Conservation (phyloP, 2,113 vertebrate genomes). For the Arizona elegans region DNA sequence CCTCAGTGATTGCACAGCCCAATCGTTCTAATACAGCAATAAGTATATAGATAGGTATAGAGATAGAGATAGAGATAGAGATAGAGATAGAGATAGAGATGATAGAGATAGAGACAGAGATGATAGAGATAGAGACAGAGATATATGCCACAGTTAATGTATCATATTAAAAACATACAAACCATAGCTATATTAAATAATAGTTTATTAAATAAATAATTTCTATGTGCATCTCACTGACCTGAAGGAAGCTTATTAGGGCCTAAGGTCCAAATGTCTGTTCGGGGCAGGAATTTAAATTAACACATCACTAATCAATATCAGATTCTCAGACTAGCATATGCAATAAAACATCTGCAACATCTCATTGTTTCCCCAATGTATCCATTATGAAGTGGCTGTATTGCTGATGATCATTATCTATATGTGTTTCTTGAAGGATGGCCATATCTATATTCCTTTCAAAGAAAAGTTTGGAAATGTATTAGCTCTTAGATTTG, state of each 20-base stretch:
- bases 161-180: constrained; percentile 25
- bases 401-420: too few species aligned
- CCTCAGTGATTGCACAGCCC: too few species aligned
- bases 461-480: too few species aligned
- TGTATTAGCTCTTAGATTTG: too few species aligned
- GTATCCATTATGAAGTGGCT: not conserved
- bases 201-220: not conserved
- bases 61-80: too few species aligned
- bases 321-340: not conserved
- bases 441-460: too few species aligned
- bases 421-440: too few species aligned
- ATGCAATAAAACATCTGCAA: not conserved
- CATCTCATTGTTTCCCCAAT: not conserved
- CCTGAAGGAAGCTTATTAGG: not conserved
- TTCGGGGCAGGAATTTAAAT: not conserved
- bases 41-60: too few species aligned
- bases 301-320: not conserved
- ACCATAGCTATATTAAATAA: not conserved
- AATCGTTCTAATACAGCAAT: too few species aligned
- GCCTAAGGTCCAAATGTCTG: not conserved
- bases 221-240: constrained; percentile 1
- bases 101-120: too few species aligned
- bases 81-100: too few species aligned
- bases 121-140: not conserved
- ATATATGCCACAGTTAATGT: constrained; percentile 24